Evolutionary conservation across 2,797 vertebrate species (phyloP), one percentile per base, ranked within the genome.

Genomic region (Cuniculus paca): DNA sequence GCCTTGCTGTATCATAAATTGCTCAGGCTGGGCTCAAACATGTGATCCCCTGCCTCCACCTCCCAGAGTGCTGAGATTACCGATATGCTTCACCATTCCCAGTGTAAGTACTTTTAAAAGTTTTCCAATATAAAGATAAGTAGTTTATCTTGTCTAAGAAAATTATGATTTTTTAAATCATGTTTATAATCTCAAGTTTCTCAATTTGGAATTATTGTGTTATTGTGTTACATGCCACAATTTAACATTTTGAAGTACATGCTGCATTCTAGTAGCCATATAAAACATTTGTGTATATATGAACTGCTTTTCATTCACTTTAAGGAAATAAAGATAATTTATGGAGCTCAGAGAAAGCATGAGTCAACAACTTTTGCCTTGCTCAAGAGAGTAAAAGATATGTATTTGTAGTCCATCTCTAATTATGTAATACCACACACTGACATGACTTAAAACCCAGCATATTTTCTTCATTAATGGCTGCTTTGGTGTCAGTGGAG

Each of bases 301-400:
- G 16, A 93, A 68, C 56, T 63, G 60, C 61, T 65, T 90, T 88
- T 82, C 45, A 86, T 63, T 52, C 20, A 88, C 72, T 90, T 85
- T 63, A 91, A 88, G 26, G 39, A 93, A 89, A 87, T 80, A 80
- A 83, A 93, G 12, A 6, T 79, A 81, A 93, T 65, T 91, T 85
- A 63, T 31, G 50, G 68, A 87, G 34, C 52, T 72, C 42, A 50
- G n/a, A 94, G 48, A 89, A 86, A 31, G 20, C 24, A 39, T 36
- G 48, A 84, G 52, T 89, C 84, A 11, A 77, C 78, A 93, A 4
- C 56, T 65, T 54, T 90, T 70, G 13, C 34, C 28, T 39, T 90
- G 13, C 13, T 91, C 50, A 93, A 74, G 79, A 93, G 93, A 81
- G 20, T 63, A 79, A 93, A 77, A 90, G 31, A 39, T 24, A 75